Conservation (phyloP, 2,888 invertebrate species). For the Luffia ferchaultella region DNA sequence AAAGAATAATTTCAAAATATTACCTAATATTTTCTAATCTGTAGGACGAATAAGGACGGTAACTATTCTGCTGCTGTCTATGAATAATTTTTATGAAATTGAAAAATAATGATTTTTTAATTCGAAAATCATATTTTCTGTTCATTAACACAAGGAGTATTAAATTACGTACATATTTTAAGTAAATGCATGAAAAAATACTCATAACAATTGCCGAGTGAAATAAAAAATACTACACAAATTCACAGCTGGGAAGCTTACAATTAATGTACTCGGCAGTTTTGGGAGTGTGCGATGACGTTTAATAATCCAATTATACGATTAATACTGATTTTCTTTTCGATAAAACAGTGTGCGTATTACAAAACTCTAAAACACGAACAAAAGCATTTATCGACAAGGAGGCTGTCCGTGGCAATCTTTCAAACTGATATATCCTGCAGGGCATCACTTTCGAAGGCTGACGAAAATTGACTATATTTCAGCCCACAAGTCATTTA, state of each 20-base stretch:
- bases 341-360: background rate
- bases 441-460: conserved; percentile 15
- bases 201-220: background rate
- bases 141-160: no score
- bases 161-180: no score
- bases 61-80: no score
- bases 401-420: no score
- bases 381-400: background rate
- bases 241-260: background rate
- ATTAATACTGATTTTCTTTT: background rate
- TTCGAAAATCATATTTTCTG: background rate
- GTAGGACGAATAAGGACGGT: no score
- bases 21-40: no score
- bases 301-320: background rate
- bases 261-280: background rate
- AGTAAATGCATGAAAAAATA: background rate
- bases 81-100: no score
- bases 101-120: background rate
- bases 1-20: conserved; percentile 2
- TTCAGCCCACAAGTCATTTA: conserved; percentile 24
- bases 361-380: no score
- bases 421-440: no score
- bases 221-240: background rate
- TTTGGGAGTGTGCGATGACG: background rate
- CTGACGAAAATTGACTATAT: conserved; percentile 34